A percentile compares a stretch with the other conserved stretches of the same genome.
These are phyloP conservation scores for Noctilio leporinus DNA, from an alignment of 2,113 vertebrate species.

Conservation along the genomic window DNA sequence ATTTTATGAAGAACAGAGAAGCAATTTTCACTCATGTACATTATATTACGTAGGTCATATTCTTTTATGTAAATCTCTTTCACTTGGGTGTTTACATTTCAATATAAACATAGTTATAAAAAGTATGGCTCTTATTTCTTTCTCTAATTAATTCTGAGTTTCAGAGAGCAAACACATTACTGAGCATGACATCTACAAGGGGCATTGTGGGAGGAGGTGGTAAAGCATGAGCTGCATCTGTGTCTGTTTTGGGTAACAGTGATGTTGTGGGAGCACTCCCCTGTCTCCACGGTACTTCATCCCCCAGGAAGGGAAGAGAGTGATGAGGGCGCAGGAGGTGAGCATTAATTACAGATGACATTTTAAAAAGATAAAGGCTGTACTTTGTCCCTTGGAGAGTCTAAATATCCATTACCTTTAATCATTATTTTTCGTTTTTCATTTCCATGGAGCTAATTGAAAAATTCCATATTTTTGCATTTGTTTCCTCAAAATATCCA, in stretches of 20 bases:
- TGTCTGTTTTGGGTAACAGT: slow-evolving; percentile 68
- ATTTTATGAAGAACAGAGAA: slow-evolving; percentile 76
- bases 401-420: not conserved
- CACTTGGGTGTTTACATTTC: slow-evolving; percentile 79
- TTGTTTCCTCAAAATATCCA: not conserved
- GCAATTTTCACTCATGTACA: slow-evolving; percentile 77
- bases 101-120: slow-evolving; percentile 78
- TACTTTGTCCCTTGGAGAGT: not conserved
- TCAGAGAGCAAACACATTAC: slow-evolving; percentile 74
- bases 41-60: slow-evolving; percentile 76
- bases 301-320: not conserved
- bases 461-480: not conserved
- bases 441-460: not conserved
- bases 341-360: slow-evolving; percentile 47
- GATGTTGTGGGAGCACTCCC: slow-evolving; percentile 4
- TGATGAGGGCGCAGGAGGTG: not conserved
- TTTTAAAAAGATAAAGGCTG: not conserved
- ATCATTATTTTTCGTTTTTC: not conserved
- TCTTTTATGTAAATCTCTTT: slow-evolving; percentile 80
- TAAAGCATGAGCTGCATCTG: slow-evolving; percentile 67
- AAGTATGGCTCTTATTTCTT: slow-evolving; percentile 73
- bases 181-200: slow-evolving; percentile 72
- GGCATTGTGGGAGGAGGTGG: slow-evolving; percentile 71
- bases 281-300: not conserved
- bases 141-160: slow-evolving; percentile 74